phyloP scores from a whole-genome alignment of 1,140 invertebrate species.

The Anastatus disparis region DNA sequence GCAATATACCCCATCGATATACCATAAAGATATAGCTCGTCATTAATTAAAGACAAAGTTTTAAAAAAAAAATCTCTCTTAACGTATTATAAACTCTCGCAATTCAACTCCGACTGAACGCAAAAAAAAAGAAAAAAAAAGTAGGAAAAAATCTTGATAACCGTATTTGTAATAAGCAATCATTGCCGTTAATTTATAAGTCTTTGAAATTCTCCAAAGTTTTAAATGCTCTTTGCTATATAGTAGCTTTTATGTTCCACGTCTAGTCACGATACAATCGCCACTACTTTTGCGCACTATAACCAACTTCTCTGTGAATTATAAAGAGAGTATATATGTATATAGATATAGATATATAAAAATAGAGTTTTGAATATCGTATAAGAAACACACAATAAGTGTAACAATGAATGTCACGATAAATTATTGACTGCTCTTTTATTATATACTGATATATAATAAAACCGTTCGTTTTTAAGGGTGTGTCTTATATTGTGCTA shows the following conservation, averaged over 20 bases:
- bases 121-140: too few species aligned
- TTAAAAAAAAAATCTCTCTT: too few species aligned
- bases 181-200: slow-evolving; percentile 28
- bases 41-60: slow-evolving; percentile 24
- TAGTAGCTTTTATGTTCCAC: slow-evolving; percentile 1
- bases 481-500: slow-evolving; percentile 31
- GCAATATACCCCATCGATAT: not conserved
- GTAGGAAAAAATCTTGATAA: slow-evolving; percentile 5
- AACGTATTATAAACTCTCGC: too few species aligned
- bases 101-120: too few species aligned
- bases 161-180: slow-evolving; percentile 36
- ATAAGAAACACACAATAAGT: slow-evolving; percentile 29
- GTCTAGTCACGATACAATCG: slow-evolving; percentile 33
- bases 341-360: too few species aligned
- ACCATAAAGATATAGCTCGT: not conserved
- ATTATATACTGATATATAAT: too few species aligned
- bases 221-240: too few species aligned
- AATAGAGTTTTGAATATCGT: slow-evolving; percentile 24
- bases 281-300: too few species aligned
- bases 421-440: slow-evolving; percentile 38
- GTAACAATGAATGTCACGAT: slow-evolving; percentile 37
- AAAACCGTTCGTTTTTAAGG: slow-evolving; percentile 36
- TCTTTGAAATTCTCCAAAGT: slow-evolving; percentile 23
- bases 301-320: too few species aligned
- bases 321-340: not conserved